Evolutionary conservation across 2,797 vertebrate species (phyloP).

Genomic region (Sebastes melanostomus): DNA sequence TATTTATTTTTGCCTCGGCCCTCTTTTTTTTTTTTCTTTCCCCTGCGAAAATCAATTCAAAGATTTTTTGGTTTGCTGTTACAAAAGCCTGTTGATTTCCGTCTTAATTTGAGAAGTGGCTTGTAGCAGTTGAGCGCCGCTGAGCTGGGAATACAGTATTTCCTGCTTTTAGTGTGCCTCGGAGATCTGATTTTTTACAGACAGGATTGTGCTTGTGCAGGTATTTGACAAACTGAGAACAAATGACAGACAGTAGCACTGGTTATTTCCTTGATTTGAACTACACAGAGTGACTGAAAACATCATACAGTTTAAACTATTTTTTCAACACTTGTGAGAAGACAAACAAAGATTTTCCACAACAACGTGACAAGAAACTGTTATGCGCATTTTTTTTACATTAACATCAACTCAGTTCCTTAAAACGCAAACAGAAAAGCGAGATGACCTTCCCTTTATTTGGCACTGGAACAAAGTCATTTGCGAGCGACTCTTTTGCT

Average conservation of each 20-base stretch:
- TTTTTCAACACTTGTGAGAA: conserved; percentile 28
- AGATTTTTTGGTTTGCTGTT: conserved; percentile 62
- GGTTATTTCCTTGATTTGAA: not conserved
- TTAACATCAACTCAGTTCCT: conserved; percentile 49
- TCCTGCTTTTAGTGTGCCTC: not conserved
- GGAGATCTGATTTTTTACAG: conserved; percentile 8
- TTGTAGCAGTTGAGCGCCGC: not conserved
- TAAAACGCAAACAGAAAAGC: conserved; percentile 58
- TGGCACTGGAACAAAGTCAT: conserved; percentile 78
- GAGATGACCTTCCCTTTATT: conserved; percentile 77
- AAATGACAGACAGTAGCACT: not conserved
- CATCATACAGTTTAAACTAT: not conserved
- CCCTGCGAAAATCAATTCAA: conserved; percentile 79
- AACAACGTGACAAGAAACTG: conserved; percentile 26
- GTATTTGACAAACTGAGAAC: not conserved
- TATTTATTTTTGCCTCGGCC: conserved; percentile 71
- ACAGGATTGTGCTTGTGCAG: not conserved
- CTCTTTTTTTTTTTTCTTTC: conserved; percentile 39
- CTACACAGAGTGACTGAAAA: not conserved
- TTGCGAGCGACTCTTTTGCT: conserved; percentile 74
- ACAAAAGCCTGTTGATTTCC: conserved; percentile 67
- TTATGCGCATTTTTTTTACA: not conserved
- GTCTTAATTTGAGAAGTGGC: conserved; percentile 47
- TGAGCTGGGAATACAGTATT: conserved; percentile 27
- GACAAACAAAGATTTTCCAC: conserved; percentile 36